Evolutionary conservation across 92 coral and sea anemone genomes (phyloP).

Genomic region (Porites cylindrica): DNA sequence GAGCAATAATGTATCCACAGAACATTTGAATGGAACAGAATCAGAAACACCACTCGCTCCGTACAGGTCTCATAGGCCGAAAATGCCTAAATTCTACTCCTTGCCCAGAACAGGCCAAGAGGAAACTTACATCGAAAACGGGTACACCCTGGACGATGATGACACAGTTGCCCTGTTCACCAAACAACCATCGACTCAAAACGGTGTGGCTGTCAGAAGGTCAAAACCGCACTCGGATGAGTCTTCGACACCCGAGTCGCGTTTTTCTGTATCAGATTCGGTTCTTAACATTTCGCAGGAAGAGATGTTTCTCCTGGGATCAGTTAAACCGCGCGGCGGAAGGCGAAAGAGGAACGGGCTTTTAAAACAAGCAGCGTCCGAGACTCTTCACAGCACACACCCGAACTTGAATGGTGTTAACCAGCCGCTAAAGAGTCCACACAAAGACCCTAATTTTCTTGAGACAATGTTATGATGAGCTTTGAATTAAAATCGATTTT

Average conservation of each 20-base stretch:
- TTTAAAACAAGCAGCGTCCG: conserved; percentile 32
- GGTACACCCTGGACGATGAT: neutral
- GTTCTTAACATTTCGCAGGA: conserved; percentile 47
- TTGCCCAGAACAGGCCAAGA: neutral
- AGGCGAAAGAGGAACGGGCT: conserved; percentile 39
- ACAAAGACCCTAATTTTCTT: conserved; percentile 21
- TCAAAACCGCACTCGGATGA: conserved; percentile 17
- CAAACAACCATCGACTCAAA: neutral
- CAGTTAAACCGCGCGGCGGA: conserved; percentile 49
- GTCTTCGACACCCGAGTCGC: conserved; percentile 36
- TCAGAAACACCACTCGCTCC: conserved; percentile 32
- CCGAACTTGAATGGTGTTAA: conserved; percentile 1
- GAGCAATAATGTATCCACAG: conserved; percentile 15
- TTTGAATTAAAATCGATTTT: neutral
- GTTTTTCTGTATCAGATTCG: conserved; percentile 51
- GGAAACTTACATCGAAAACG: neutral
- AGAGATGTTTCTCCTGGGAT: conserved; percentile 42
- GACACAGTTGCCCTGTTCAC: neutral
- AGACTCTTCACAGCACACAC: conserved; percentile 22
- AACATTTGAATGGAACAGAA: conserved; percentile 19
- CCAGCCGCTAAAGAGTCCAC: conserved; percentile 17
- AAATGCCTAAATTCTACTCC: conserved; percentile 3
- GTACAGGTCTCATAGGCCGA: conserved; percentile 21
- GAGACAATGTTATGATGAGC: conserved; percentile 41
- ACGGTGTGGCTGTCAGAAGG: conserved; percentile 34